These are phyloP conservation scores for Coleophora deauratella DNA, from an alignment of 2,888 invertebrate species.

Conservation along the genomic window DNA sequence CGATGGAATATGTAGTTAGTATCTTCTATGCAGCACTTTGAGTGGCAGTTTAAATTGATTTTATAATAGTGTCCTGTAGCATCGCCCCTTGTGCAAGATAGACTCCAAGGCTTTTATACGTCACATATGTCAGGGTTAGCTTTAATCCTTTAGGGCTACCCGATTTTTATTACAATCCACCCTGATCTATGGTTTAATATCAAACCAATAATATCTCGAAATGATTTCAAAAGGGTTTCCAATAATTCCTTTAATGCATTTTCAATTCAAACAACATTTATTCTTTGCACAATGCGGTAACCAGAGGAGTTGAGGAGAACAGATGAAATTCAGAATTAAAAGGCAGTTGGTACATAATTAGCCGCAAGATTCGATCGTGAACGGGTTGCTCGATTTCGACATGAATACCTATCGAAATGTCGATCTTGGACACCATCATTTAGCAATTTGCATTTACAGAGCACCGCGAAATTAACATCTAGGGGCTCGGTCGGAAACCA, in stretches of 20 bases:
- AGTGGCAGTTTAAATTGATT: constrained; percentile 42
- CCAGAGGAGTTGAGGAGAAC: no score
- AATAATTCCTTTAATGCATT: constrained; percentile 25
- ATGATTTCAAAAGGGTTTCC: constrained; percentile 43
- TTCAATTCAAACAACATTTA: no score
- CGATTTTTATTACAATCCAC: constrained; percentile 65
- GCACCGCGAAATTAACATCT: constrained; percentile 45
- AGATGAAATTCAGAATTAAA: constrained; percentile 16
- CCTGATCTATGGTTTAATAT: constrained; percentile 64
- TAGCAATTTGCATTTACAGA: constrained; percentile 52
- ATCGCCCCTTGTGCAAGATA: constrained; percentile 46
- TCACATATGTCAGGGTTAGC: constrained; percentile 69
- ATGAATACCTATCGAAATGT: constrained; percentile 40
- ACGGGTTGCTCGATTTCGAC: constrained; percentile 33
- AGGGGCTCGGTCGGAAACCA: constrained; percentile 28
- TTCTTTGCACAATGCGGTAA: no score
- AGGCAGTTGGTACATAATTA: constrained; percentile 23
- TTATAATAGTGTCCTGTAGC: constrained; percentile 39
- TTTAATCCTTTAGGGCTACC: constrained; percentile 62
- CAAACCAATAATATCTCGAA: constrained; percentile 48
- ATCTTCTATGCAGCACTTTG: no score
- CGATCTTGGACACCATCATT: constrained; percentile 41
- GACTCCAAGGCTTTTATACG: constrained; percentile 55
- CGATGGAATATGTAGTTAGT: constrained; percentile 28
- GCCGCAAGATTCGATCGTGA: constrained; percentile 23